Evolutionary conservation across 2,797 vertebrate genomes (phyloP), one percentile per base, ranked within the genome.

Genomic region (Crocodylus rhombifer): DNA sequence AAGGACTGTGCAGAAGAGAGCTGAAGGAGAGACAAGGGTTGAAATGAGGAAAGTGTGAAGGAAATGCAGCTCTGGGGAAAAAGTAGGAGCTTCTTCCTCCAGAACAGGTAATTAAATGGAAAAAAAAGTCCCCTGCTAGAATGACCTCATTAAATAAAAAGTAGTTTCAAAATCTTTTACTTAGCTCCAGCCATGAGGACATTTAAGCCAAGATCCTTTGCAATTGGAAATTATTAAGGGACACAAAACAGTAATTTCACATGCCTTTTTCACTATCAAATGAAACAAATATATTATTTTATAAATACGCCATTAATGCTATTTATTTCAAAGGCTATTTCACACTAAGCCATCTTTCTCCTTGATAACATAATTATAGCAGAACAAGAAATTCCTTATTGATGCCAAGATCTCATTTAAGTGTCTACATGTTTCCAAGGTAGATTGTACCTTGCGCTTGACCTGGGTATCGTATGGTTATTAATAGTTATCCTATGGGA

Each of bases 301-400:
- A 84, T 95, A 98, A 96, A 94, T 96, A 91, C 80, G 75, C 36
- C 89, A 80, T 96, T 97, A 57, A 80, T 87, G 55, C 71, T 88
- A 92, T 96, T 97, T 62, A 96, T 96, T 97, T 96, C 93, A 93
- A 77, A 84, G 87, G 73, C 78, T 77, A 80, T 91, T 96, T 97
- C 89, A 87, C 78, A 82, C 80, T 93, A 97, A 94, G 80, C 76
- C 74, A 95, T 97, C 84, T 98, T 97, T 97, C 95, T 97, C 78
- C 92, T 95, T 95, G 96, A 95, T 96, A 96, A 94, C 81, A 75
- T 95, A 97, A 97, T 97, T 97, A 97, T 82, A 94, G 80, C 64
- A 30, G 83, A 97, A 96, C 88, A 93, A 92, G 95, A 87, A 96
- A 93, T 95, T 96, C 78, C 87, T 94, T 82, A 77, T 28, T 92